Evolutionary conservation across 1,140 invertebrate species (phyloP).

Genomic region (Neodiprion pinetum): DNA sequence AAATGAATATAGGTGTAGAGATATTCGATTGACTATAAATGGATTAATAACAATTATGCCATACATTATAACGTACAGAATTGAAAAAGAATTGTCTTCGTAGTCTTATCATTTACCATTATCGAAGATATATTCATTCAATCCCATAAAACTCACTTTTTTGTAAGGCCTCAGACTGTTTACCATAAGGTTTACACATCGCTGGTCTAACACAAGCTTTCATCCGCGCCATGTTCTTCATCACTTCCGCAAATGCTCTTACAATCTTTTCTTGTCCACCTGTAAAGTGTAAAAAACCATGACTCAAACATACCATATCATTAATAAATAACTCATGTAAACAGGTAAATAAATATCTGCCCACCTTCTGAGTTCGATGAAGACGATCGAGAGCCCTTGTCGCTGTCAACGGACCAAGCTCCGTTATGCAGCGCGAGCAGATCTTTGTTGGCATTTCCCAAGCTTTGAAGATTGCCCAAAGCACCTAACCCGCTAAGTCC

Average conservation of each 20-base stretch:
- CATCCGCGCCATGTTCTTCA: constrained; percentile 86
- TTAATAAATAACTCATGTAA: not conserved
- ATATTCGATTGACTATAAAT: too few species aligned
- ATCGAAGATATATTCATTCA: constrained; percentile 25
- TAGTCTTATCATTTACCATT: constrained; percentile 1
- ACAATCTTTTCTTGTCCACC: constrained; percentile 83
- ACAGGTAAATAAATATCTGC: not conserved
- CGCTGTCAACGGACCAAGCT: constrained; percentile 63
- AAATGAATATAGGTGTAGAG: too few species aligned
- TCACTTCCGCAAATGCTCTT: constrained; percentile 80
- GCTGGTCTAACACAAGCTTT: constrained; percentile 82
- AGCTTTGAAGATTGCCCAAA: constrained; percentile 51
- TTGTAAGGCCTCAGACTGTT: constrained; percentile 85
- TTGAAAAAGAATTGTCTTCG: not conserved
- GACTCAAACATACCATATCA: not conserved
- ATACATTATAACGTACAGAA: constrained; percentile 12
- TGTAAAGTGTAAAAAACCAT: constrained; percentile 24
- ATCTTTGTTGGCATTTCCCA: constrained; percentile 68
- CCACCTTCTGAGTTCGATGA: constrained; percentile 52
- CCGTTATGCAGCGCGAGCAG: constrained; percentile 74
- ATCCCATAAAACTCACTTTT: constrained; percentile 71
- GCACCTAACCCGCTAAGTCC: constrained; percentile 60
- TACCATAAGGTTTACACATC: constrained; percentile 89
- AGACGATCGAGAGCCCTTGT: constrained; percentile 51
- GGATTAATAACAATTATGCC: not conserved